phyloP scores from a whole-genome alignment of 2,888 invertebrate genomes.

The Coleophora flavipennella region DNA sequence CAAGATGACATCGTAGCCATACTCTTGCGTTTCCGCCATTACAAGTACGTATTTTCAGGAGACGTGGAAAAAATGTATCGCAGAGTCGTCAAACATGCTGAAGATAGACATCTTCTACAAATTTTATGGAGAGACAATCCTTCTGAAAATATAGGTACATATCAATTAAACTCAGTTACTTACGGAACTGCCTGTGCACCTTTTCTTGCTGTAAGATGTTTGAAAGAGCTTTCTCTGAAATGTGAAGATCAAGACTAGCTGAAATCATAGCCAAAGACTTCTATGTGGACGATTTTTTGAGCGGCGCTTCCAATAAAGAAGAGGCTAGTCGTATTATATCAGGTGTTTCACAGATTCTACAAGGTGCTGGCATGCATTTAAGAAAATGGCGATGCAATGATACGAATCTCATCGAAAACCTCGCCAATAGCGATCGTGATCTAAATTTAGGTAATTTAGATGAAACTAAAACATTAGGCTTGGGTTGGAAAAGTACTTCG shows the following conservation, averaged over 20 bases:
- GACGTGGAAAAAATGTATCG: conserved; percentile 20
- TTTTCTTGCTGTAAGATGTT: too few relatives aligned
- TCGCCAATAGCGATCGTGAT: conserved; percentile 1
- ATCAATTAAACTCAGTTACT: conserved; percentile 11
- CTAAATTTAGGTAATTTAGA: conserved; percentile 1
- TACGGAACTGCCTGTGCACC: too few relatives aligned
- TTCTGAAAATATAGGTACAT: conserved; percentile 12
- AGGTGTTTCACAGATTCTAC: not conserved
- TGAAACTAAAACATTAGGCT: conserved; percentile 13
- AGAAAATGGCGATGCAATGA: conserved; percentile 12
- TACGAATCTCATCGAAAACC: not conserved
- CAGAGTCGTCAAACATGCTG: conserved; percentile 14
- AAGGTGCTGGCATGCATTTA: conserved; percentile 9
- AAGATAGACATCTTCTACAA: conserved; percentile 19
- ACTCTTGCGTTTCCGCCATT: conserved; percentile 15
- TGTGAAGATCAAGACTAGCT: conserved; percentile 13
- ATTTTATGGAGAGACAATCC: conserved; percentile 22
- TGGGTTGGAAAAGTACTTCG: conserved; percentile 12
- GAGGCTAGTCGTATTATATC: conserved; percentile 1
- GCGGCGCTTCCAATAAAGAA: conserved; percentile 10
- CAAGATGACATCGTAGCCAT: conserved; percentile 19
- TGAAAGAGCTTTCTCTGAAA: conserved; percentile 19
- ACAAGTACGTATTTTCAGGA: conserved; percentile 13
- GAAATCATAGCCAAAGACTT: conserved; percentile 16
- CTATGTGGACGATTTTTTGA: conserved; percentile 21